Evolutionary conservation across 2,797 vertebrate genomes (phyloP).

Genomic region (Channallabes apus): DNA sequence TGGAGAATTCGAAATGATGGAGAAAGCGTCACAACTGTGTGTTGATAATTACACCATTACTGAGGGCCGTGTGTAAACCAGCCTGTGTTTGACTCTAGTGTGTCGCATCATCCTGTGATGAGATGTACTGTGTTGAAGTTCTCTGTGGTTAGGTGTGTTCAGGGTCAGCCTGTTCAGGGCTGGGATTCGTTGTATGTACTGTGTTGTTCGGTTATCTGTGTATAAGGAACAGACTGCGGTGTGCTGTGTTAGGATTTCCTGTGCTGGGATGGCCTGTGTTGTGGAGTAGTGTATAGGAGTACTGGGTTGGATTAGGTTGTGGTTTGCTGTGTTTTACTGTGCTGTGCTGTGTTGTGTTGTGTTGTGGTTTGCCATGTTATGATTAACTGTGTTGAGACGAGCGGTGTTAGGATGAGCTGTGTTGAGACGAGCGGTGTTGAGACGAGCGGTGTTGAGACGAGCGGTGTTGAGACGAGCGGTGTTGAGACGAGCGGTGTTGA

Average conservation of each 20-base stretch:
- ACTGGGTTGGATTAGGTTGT: not conserved
- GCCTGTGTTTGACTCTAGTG: not conserved
- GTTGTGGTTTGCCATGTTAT: too few species aligned
- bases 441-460: too few species aligned
- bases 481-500: fast-evolving
- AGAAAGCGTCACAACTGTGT: not conserved
- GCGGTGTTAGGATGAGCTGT: too few species aligned
- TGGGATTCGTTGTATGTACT: not conserved
- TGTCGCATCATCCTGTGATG: not conserved
- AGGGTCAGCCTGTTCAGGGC: not conserved
- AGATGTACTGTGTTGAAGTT: not conserved
- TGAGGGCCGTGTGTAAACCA: not conserved
- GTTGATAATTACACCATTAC: slow-evolving; percentile 9
- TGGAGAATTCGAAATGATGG: slow-evolving; percentile 6
- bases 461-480: too few species aligned
- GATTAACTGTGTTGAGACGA: too few species aligned
- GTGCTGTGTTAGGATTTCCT: not conserved
- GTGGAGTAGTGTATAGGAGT: not conserved
- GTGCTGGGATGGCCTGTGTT: not conserved
- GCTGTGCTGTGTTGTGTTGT: too few species aligned
- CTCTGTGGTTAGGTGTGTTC: not conserved
- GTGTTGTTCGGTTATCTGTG: not conserved
- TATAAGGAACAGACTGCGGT: too few species aligned
- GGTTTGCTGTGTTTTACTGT: not conserved
- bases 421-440: too few species aligned